These are phyloP conservation scores for Megaustenia siamemsis DNA, from an alignment of 2,888 invertebrate genomes.

Conservation along the genomic window DNA sequence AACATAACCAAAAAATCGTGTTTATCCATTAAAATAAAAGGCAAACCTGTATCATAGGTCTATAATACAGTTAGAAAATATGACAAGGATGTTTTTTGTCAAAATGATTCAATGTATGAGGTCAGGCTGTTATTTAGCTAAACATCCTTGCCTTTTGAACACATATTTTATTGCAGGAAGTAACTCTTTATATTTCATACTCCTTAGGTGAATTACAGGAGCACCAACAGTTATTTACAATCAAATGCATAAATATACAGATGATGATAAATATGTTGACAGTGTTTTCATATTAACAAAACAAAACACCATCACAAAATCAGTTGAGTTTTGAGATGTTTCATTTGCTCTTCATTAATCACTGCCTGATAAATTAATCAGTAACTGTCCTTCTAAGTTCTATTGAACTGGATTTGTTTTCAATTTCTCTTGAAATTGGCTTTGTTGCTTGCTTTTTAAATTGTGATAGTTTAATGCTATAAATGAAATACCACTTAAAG, in stretches of 20 bases:
- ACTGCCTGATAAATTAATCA: too few species aligned
- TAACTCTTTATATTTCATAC: neutral
- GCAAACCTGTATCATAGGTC: neutral
- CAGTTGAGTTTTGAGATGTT: too few species aligned
- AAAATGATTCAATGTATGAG: neutral
- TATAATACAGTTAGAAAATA: neutral
- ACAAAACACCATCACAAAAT: too few species aligned
- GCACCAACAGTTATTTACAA: neutral
- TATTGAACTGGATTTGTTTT: too few species aligned
- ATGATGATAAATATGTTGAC: neutral
- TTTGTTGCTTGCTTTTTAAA: too few species aligned
- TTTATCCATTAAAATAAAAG: neutral
- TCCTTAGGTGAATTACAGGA: neutral
- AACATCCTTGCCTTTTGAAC: constrained; percentile 40
- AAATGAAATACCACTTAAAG: too few species aligned
- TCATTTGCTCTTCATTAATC: too few species aligned
- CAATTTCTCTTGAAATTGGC: too few species aligned
- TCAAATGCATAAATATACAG: constrained; percentile 5
- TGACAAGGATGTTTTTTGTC: constrained; percentile 43
- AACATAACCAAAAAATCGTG: neutral
- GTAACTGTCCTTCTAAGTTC: too few species aligned
- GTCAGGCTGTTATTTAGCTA: constrained; percentile 20
- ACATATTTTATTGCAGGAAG: constrained; percentile 28
- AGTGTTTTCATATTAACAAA: neutral
- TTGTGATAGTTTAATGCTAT: too few species aligned